Evolutionary conservation across 1,140 invertebrate species (phyloP).

Genomic region (Euwallacea similis): DNA sequence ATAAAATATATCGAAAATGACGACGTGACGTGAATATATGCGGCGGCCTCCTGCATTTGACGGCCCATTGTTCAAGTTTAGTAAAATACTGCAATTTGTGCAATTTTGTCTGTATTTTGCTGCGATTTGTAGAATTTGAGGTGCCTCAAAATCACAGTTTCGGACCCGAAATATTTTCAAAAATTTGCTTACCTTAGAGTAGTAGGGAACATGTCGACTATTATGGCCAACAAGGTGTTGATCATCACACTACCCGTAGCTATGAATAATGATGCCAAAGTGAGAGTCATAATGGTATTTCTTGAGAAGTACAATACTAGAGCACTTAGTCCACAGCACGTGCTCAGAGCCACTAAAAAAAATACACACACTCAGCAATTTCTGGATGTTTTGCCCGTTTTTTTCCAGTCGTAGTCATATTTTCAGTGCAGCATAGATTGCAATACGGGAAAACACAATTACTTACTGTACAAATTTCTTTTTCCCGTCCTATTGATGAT

Average conservation of each 20-base stretch:
- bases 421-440: background rate
- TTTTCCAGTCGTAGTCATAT: background rate
- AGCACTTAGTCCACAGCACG: constrained; percentile 34
- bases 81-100: too few relatives aligned
- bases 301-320: constrained; percentile 43
- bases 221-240: constrained; percentile 44
- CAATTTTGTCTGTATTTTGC: too few relatives aligned
- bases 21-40: too few relatives aligned
- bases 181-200: constrained; percentile 42
- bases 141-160: background rate
- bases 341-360: constrained; percentile 38
- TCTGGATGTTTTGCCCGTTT: background rate
- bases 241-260: constrained; percentile 41
- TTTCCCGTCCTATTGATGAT: constrained; percentile 44
- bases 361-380: background rate
- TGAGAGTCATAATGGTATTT: constrained; percentile 34
- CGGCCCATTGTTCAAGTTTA: too few relatives aligned
- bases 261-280: constrained; percentile 41
- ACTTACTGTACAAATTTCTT: constrained; percentile 38
- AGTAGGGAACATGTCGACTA: constrained; percentile 49
- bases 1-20: background rate
- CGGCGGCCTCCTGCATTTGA: too few relatives aligned
- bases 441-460: background rate
- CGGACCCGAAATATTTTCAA: background rate
- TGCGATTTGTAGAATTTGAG: too few relatives aligned